A percentile compares a stretch with the other conserved stretches of the same genome.
phyloP scores from a whole-genome alignment of 1,140 invertebrate species.

The Ephestia elutella region DNA sequence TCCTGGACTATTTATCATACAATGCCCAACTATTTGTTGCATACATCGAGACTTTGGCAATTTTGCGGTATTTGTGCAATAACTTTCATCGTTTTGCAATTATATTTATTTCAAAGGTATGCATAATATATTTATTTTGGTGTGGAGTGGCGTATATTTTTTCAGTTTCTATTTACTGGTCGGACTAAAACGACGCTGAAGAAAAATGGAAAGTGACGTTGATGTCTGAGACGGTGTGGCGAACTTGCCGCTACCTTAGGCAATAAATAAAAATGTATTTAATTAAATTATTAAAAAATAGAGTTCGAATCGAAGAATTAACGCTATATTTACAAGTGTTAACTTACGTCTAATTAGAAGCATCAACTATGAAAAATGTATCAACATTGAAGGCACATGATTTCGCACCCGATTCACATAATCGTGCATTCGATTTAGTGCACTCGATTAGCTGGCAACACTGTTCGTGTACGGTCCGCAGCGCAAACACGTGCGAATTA shows the following conservation, averaged over 20 bases:
- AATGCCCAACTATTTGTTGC: not conserved
- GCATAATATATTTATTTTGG: no score
- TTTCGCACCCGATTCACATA: constrained; percentile 68
- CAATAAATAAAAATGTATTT: constrained; percentile 60
- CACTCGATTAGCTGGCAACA: constrained; percentile 47
- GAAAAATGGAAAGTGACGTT: not conserved
- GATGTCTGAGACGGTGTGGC: constrained; percentile 19
- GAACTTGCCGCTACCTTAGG: constrained; percentile 32
- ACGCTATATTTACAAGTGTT: constrained; percentile 67
- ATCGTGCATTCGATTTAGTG: constrained; percentile 49
- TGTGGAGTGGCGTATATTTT: no score
- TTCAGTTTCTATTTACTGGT: not conserved
- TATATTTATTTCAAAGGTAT: no score
- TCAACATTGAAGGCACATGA: constrained; percentile 73
- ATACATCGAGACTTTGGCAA: no score
- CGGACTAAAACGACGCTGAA: not conserved
- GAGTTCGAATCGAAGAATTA: constrained; percentile 61
- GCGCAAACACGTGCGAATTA: not conserved
- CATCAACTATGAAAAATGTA: constrained; percentile 72
- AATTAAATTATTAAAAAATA: constrained; percentile 71
- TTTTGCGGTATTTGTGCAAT: no score
- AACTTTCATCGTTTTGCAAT: no score
- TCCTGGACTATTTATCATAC: not conserved
- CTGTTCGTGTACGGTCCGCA: constrained; percentile 16
- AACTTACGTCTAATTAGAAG: constrained; percentile 69